Evolutionary conservation across 2,797 vertebrate species (phyloP).

Genomic region (Cossypha polioptera): DNA sequence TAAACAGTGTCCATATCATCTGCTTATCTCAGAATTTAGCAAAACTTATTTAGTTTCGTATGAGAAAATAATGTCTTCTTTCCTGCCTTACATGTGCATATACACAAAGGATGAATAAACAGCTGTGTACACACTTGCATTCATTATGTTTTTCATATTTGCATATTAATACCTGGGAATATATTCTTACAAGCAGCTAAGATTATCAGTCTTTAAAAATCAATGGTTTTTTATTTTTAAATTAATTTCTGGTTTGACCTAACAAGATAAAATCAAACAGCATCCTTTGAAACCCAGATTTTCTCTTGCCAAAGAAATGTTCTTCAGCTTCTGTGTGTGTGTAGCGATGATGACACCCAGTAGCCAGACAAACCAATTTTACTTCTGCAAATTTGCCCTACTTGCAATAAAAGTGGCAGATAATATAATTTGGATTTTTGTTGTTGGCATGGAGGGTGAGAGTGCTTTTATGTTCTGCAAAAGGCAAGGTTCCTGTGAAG

Average conservation of each 20-base stretch:
- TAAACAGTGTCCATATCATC: background rate
- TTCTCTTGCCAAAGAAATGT: slow-evolving; percentile 28
- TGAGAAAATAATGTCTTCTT: background rate
- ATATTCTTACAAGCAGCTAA: background rate
- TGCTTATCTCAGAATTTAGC: background rate
- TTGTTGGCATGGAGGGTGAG: slow-evolving; percentile 12
- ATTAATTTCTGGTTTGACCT: background rate
- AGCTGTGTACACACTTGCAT: background rate
- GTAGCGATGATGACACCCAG: slow-evolving; percentile 24
- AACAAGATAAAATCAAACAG: background rate
- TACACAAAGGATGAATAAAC: background rate
- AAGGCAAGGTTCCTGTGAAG: background rate
- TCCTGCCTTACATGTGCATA: background rate
- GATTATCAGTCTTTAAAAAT: background rate
- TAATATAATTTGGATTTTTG: slow-evolving; percentile 41
- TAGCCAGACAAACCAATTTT: slow-evolving; percentile 29
- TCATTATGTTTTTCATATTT: background rate
- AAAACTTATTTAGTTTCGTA: background rate
- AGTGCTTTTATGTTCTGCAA: background rate
- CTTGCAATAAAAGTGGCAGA: slow-evolving; percentile 21
- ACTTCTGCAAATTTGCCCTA: slow-evolving; percentile 6
- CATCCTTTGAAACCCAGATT: slow-evolving; percentile 1
- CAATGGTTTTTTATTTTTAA: background rate
- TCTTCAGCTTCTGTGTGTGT: background rate
- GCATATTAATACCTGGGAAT: background rate